A percentile compares a stretch with the other conserved stretches of the same genome.
Evolutionary conservation across 1,140 invertebrate genomes (phyloP).

Genomic region (Trichomalopsis sarcophagae): DNA sequence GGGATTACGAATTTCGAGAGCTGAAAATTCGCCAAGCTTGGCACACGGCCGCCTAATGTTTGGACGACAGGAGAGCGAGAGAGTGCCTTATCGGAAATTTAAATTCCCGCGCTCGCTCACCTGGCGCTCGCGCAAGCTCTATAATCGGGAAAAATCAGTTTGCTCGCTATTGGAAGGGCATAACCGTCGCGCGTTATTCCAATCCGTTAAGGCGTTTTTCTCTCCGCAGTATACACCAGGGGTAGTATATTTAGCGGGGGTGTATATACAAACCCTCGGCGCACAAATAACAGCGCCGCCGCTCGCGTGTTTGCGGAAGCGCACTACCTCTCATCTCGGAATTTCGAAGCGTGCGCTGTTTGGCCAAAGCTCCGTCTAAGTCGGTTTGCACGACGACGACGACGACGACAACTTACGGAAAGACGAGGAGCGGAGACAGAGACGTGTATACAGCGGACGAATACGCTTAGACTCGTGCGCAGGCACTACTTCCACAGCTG

Average conservation of each 20-base stretch:
- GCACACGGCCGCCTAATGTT: background rate
- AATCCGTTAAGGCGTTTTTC: background rate
- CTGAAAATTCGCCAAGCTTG: conserved; percentile 2
- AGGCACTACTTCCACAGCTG: too few species aligned
- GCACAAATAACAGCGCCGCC: background rate
- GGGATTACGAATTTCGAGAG: background rate
- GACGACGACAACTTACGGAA: background rate
- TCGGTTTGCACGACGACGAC: background rate
- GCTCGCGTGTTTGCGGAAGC: conserved; percentile 11
- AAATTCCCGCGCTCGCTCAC: background rate
- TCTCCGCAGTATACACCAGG: too few species aligned
- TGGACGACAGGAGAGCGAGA: too few species aligned
- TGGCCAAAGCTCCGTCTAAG: conserved; percentile 6
- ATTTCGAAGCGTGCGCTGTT: conserved; percentile 4
- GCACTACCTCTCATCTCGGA: conserved; percentile 3
- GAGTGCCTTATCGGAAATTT: background rate
- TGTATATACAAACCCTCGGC: background rate
- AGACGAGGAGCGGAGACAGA: background rate
- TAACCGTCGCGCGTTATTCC: background rate
- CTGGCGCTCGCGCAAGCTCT: background rate
- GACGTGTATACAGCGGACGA: background rate
- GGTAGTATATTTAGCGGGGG: too few species aligned
- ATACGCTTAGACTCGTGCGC: too few species aligned
- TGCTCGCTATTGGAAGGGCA: background rate
- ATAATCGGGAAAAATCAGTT: background rate